A percentile compares a stretch with the other conserved stretches of the same genome.
Evolutionary conservation across 2,888 invertebrate species (phyloP).

Genomic region (Agonopterix alstromeriana): DNA sequence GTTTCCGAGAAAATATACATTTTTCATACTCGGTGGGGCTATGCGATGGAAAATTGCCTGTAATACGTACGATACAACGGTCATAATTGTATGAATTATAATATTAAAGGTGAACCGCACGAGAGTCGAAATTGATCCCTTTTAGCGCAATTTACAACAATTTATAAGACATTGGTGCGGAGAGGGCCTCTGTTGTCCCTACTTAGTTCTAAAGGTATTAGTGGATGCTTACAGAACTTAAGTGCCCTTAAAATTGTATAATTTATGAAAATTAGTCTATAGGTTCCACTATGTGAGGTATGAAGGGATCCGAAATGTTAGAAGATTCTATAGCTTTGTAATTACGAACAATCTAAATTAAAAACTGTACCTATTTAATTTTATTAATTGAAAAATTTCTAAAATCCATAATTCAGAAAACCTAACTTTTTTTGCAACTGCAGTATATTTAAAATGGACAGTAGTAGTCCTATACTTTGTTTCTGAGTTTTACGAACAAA

Average conservation of each 20-base stretch:
- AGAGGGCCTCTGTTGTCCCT: conserved; percentile 20
- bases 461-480: too few relatives aligned
- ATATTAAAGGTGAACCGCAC: conserved; percentile 23
- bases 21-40: conserved; percentile 43
- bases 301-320: too few relatives aligned
- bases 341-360: too few relatives aligned
- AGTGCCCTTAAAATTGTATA: conserved; percentile 6
- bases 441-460: too few relatives aligned
- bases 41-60: conserved; percentile 51
- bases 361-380: too few relatives aligned
- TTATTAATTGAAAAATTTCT: too few relatives aligned
- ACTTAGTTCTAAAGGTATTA: conserved; percentile 13
- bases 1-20: conserved; percentile 59
- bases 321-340: too few relatives aligned
- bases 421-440: too few relatives aligned
- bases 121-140: conserved; percentile 42
- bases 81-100: conserved; percentile 45
- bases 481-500: too few relatives aligned
- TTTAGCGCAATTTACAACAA: conserved; percentile 36
- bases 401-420: too few relatives aligned
- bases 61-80: conserved; percentile 35
- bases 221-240: neutral
- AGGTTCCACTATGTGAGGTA: too few relatives aligned
- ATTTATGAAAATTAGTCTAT: conserved; percentile 10
- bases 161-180: conserved; percentile 31